Base-by-base conservation (phyloP, 2,888 invertebrate species). In the Dasypogon diadema region DNA sequence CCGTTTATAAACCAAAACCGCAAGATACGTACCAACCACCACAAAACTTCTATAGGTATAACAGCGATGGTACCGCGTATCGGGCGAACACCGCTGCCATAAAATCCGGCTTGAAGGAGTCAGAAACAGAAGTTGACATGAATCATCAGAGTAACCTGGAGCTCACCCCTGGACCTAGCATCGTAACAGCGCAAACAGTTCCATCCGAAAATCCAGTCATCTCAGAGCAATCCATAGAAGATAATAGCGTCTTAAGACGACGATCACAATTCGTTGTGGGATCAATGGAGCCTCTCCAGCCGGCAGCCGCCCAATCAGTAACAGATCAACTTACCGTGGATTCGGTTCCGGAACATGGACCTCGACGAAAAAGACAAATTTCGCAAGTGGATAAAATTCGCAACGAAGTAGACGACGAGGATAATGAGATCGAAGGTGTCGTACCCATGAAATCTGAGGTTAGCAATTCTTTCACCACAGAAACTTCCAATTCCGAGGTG, bases 221-320 rank as follows among this genome's bases (percentile, higher is more conserved):
- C 8, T 16, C 58, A 18, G 76, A 78, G 6, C 18, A 22, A 6
- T 21, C 75, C 42, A 18, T 48, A 6, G 73, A 75, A 2, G 76
- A 78, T 10, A 68, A 76, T 22, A 78, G 77, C 54, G 72, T 77
- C 22, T 37, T 81, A 55, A 73, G 75, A 56, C 70, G 77, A 54
- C 86, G 87, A 42, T 87, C 85, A 63, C 89, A 91, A 82, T 92
- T 91, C 83, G 91, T 92, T 0, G 91, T 91, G 1, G 91, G 91
- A 0, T 91, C 88, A 80, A 87, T 91, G 48, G 78, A 79, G 30
- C 68, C 74, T 5, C 18, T 65, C 21, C n/a, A 42, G 18, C 26
- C 55, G 8, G 5, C 48, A n/a, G 3, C 72, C 5, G 54, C 51
- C 6, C 68, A 51, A 24, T 54, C 58, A 6, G 60, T 75, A 34